A percentile compares a stretch with the other conserved stretches of the same genome.
Evolutionary conservation across 1,140 invertebrate genomes (phyloP).

Genomic region (Halesus radiatus): DNA sequence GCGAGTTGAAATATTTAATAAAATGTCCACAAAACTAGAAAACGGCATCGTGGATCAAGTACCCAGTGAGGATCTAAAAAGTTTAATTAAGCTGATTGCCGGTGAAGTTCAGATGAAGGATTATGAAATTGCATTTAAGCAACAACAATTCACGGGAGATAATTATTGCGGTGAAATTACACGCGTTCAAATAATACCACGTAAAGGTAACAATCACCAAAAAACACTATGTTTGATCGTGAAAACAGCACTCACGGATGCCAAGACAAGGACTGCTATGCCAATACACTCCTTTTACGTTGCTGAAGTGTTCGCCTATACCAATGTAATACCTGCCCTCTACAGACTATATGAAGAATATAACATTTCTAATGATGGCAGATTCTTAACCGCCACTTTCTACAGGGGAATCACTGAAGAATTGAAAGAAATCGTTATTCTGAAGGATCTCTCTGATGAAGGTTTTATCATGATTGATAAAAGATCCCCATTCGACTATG

Average conservation of each 20-base stretch:
- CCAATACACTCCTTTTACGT: neutral
- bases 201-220: neutral
- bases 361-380: neutral
- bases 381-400: neutral
- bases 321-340: neutral
- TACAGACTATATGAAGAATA: neutral
- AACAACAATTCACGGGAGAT: constrained; percentile 25
- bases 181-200: neutral
- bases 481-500: constrained; percentile 66
- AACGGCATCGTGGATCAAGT: no score
- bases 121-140: neutral
- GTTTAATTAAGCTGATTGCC: neutral
- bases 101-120: neutral
- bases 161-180: constrained; percentile 7
- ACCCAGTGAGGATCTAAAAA: neutral
- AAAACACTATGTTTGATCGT: constrained; percentile 8
- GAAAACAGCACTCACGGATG: neutral
- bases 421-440: constrained; percentile 63
- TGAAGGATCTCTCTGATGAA: constrained; percentile 70
- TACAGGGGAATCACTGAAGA: constrained; percentile 55
- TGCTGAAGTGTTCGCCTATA: neutral
- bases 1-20: no score
- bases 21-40: no score
- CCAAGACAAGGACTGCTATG: neutral
- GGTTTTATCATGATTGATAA: constrained; percentile 71